A percentile compares a stretch with the other conserved stretches of the same genome.
Conservation (phyloP, 2,888 invertebrate species). For the Dilophus febrilis region DNA sequence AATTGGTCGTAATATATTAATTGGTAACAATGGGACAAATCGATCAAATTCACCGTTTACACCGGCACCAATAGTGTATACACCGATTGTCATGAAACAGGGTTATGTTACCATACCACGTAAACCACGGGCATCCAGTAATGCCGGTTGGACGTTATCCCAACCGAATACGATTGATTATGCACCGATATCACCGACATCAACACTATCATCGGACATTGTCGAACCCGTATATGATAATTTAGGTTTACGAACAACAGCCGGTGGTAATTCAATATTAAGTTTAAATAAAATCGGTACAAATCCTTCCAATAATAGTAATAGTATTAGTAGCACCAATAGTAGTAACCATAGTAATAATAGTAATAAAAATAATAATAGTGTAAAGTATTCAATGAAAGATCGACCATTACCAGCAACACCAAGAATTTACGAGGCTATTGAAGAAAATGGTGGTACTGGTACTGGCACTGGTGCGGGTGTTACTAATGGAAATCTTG, state of each 20-base stretch:
- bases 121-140: constrained; percentile 60
- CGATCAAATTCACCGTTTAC: constrained; percentile 61
- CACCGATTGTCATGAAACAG: constrained; percentile 39
- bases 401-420: constrained; percentile 48
- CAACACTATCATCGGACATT: constrained; percentile 22
- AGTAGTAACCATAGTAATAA: constrained; percentile 17
- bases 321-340: not conserved
- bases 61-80: constrained; percentile 48
- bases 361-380: not conserved
- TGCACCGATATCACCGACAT: constrained; percentile 22
- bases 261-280: constrained; percentile 65
- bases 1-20: constrained; percentile 25
- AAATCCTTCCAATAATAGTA: constrained; percentile 17
- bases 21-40: constrained; percentile 16
- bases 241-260: constrained; percentile 66
- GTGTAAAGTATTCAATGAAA: constrained; percentile 37
- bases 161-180: constrained; percentile 35
- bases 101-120: constrained; percentile 79
- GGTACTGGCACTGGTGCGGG: too few species aligned
- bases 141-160: constrained; percentile 44
- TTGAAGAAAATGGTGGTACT: constrained; percentile 20
- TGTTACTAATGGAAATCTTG: too few species aligned
- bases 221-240: constrained; percentile 75
- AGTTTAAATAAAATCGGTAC: constrained; percentile 57
- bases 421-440: constrained; percentile 31